Evolutionary conservation across 1,140 invertebrate genomes (phyloP).

Genomic region (Sarcophaga peregrina): DNA sequence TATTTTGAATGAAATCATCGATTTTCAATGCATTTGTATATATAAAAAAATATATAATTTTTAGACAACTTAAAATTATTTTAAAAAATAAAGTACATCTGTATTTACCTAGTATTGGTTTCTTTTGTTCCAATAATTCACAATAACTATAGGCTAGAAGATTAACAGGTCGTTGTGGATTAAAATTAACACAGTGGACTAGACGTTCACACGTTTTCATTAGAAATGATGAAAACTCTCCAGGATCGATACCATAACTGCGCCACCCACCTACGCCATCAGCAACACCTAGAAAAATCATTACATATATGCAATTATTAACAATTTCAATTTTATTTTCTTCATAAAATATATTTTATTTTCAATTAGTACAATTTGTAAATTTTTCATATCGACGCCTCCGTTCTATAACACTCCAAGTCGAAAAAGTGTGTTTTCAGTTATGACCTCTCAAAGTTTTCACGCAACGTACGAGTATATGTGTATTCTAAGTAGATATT

Average conservation of each 20-base stretch:
- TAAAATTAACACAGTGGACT: constrained; percentile 87
- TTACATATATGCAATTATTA: constrained; percentile 39
- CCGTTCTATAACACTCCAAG: no score
- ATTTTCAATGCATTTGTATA: background rate
- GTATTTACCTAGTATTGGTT: constrained; percentile 84
- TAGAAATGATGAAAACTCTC: constrained; percentile 91
- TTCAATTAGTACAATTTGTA: no score
- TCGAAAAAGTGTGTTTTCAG: no score
- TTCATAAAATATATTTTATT: no score
- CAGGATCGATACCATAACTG: constrained; percentile 97
- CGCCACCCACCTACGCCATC: constrained; percentile 98
- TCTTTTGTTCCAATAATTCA: constrained; percentile 91
- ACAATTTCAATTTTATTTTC: background rate
- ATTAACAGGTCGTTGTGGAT: constrained; percentile 84
- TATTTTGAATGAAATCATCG: no score
- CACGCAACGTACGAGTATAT: no score
- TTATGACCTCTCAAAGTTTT: no score
- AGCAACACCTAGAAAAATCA: constrained; percentile 83
- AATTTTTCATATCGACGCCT: no score
- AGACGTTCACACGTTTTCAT: constrained; percentile 95
- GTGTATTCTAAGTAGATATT: no score
- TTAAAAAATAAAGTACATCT: background rate
- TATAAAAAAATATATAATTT: background rate
- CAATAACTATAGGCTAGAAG: constrained; percentile 90
- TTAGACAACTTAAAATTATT: no score